Evolutionary conservation across 2,888 invertebrate genomes (phyloP).

Genomic region (Spisula solida): DNA sequence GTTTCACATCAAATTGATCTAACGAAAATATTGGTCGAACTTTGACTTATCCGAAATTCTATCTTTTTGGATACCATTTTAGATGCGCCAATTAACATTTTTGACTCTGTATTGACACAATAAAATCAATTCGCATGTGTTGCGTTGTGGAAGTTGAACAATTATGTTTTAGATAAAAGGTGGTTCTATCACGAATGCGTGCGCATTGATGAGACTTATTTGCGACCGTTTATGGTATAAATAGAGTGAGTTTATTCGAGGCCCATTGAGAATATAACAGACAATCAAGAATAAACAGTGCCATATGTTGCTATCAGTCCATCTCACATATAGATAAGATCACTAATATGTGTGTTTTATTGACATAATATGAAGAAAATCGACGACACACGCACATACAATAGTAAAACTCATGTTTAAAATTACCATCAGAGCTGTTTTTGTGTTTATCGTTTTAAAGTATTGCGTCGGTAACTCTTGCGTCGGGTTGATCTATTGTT

Average conservation of each 20-base stretch:
- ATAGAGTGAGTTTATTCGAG: neutral
- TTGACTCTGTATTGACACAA: neutral
- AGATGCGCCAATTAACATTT: neutral
- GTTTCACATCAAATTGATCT: neutral
- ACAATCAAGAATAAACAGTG: neutral
- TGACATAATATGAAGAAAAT: neutral
- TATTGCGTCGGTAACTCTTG: neutral
- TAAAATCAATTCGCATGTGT: neutral
- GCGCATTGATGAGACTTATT: neutral
- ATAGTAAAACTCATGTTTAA: neutral
- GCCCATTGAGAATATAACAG: neutral
- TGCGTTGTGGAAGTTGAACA: neutral
- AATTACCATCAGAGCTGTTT: neutral
- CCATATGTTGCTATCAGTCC: conserved; percentile 9
- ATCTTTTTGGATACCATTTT: neutral
- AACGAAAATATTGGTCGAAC: neutral
- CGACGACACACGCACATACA: neutral
- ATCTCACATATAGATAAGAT: neutral
- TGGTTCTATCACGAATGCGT: neutral
- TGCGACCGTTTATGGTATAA: neutral
- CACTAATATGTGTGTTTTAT: neutral
- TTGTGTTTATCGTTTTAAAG: conserved; percentile 6
- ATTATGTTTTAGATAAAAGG: neutral
- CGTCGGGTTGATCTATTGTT: neutral
- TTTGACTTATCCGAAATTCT: conserved; percentile 8